Conservation (phyloP, 2,888 invertebrate species). For the Clanis bilineata region DNA sequence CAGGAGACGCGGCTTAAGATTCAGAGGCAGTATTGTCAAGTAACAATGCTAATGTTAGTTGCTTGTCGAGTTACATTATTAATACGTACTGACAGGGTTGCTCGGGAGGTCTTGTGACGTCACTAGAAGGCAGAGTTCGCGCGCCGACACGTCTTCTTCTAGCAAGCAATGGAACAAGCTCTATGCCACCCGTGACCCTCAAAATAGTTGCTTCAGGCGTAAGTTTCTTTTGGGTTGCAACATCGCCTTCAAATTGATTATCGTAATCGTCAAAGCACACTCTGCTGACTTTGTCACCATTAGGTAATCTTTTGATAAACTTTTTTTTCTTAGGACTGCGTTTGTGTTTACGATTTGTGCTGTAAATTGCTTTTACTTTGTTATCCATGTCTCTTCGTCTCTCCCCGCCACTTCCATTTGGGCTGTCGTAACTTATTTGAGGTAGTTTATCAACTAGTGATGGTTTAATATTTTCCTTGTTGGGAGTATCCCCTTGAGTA, state of each 20-base stretch:
- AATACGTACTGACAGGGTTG: slow-evolving; percentile 70
- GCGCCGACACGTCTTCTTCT: slow-evolving; percentile 82
- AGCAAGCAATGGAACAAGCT: slow-evolving; percentile 89
- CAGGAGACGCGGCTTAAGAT: too few relatives aligned
- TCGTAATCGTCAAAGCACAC: slow-evolving; percentile 47
- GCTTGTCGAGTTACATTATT: not conserved
- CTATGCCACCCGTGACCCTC: slow-evolving; percentile 85
- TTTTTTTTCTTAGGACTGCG: slow-evolving; percentile 55
- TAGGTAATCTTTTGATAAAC: slow-evolving; percentile 60
- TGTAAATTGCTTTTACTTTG: slow-evolving; percentile 33
- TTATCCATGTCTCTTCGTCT: slow-evolving; percentile 30
- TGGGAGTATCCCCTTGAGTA: slow-evolving; percentile 37
- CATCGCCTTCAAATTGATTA: slow-evolving; percentile 26
- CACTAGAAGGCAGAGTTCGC: slow-evolving; percentile 72
- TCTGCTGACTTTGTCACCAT: slow-evolving; percentile 55
- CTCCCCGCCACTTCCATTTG: slow-evolving; percentile 34
- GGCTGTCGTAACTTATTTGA: slow-evolving; percentile 48
- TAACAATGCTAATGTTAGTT: not conserved
- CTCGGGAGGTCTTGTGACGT: slow-evolving; percentile 70
- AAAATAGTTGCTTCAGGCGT: slow-evolving; percentile 69
- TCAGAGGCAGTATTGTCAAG: too few relatives aligned
- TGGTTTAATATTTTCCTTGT: slow-evolving; percentile 54
- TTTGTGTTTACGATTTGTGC: slow-evolving; percentile 35
- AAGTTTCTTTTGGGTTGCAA: slow-evolving; percentile 47
- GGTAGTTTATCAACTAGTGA: slow-evolving; percentile 58